Evolutionary conservation across 2,888 invertebrate genomes (phyloP).

Genomic region (Buathra laborator): DNA sequence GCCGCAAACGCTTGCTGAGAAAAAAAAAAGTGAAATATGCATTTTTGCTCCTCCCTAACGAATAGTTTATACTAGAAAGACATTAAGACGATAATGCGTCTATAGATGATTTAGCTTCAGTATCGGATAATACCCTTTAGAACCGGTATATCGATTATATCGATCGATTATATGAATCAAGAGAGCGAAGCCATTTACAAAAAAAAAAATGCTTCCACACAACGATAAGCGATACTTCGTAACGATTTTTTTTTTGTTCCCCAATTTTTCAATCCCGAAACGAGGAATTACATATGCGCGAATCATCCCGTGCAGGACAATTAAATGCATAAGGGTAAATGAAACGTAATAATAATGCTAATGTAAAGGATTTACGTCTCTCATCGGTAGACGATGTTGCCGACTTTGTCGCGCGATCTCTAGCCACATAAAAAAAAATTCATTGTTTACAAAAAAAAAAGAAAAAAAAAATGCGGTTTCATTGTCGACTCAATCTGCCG

Average conservation of each 20-base stretch:
- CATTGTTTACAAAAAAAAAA: constrained; percentile 1
- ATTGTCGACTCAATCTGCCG: constrained; percentile 74
- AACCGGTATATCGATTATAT: constrained; percentile 31
- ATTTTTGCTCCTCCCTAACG: constrained; percentile 54
- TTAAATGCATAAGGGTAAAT: constrained; percentile 59
- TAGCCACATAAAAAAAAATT: not conserved
- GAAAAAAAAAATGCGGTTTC: constrained; percentile 19
- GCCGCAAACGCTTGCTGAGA: constrained; percentile 46
- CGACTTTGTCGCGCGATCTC: not conserved
- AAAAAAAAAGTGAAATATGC: constrained; percentile 44
- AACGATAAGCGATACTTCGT: constrained; percentile 16
- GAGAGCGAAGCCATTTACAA: constrained; percentile 19
- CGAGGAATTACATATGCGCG: constrained; percentile 59
- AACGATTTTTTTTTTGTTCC: constrained; percentile 1
- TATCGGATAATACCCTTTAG: constrained; percentile 32
- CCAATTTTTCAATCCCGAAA: constrained; percentile 15
- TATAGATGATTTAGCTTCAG: constrained; percentile 53
- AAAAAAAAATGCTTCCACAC: constrained; percentile 28
- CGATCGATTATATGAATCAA: constrained; percentile 10
- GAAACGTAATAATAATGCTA: constrained; percentile 47
- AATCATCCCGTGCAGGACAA: constrained; percentile 58
- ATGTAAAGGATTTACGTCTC: constrained; percentile 48
- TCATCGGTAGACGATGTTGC: constrained; percentile 47
- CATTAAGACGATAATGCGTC: constrained; percentile 46
- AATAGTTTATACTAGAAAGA: constrained; percentile 48